phyloP scores from a whole-genome alignment of 2,113 vertebrate species.

The Crypturellus undulatus region DNA sequence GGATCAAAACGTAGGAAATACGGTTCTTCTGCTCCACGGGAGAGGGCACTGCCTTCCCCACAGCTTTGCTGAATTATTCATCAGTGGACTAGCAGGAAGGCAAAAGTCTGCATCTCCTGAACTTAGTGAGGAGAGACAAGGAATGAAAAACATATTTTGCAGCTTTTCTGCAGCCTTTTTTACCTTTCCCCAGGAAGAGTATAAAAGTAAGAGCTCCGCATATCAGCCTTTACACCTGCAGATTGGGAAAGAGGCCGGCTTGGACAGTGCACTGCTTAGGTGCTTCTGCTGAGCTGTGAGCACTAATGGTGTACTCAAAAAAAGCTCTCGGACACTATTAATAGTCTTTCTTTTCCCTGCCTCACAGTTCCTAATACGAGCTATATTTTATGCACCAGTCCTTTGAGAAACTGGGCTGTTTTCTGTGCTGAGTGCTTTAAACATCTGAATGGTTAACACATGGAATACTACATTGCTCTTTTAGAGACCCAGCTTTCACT shows the following conservation, averaged over 20 bases:
- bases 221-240: constrained; percentile 20
- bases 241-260: background rate
- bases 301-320: background rate
- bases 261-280: background rate
- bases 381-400: background rate
- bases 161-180: background rate
- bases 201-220: constrained; percentile 19
- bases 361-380: background rate
- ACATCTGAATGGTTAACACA: background rate
- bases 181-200: background rate
- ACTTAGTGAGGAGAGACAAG: background rate
- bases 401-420: background rate
- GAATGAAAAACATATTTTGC: background rate
- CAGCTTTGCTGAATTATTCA: background rate
- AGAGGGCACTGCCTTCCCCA: background rate
- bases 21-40: background rate
- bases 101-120: background rate
- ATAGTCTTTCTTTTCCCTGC: background rate
- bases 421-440: background rate
- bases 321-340: background rate
- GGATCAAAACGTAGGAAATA: background rate
- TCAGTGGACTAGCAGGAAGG: background rate
- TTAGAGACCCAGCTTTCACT: background rate
- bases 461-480: background rate
- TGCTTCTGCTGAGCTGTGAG: background rate